A percentile compares a stretch with the other conserved stretches of the same genome.
These are phyloP conservation scores for Microchirus variegatus DNA, from an alignment of 2,797 vertebrate species.

Conservation along the genomic window DNA sequence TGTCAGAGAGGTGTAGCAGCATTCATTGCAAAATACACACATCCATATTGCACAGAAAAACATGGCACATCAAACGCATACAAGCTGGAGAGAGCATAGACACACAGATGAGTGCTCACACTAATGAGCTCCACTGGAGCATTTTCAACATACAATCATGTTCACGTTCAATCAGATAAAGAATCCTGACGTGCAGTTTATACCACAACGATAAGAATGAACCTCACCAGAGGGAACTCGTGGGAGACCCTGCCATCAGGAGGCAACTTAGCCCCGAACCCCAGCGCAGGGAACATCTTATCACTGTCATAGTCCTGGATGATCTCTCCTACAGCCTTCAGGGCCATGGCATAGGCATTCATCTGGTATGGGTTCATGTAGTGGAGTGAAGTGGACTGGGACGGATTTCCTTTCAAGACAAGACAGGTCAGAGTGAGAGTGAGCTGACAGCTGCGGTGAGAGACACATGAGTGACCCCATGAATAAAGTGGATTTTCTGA, in stretches of 20 bases:
- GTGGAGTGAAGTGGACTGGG: constrained; percentile 95
- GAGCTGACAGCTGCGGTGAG: constrained; percentile 34
- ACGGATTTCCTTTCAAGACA: constrained; percentile 87
- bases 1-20: constrained; percentile 47
- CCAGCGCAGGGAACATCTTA: constrained; percentile 96
- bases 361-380: constrained; percentile 99
- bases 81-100: constrained; percentile 16
- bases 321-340: constrained; percentile 95
- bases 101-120: constrained; percentile 12
- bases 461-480: constrained; percentile 21
- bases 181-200: not conserved
- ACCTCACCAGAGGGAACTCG: constrained; percentile 91
- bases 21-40: constrained; percentile 43
- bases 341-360: constrained; percentile 95
- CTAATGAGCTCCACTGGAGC: constrained; percentile 10
- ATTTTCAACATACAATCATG: not conserved
- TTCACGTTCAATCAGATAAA: constrained; percentile 2
- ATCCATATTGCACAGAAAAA: constrained; percentile 43
- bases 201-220: constrained; percentile 12
- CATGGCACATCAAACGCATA: constrained; percentile 6
- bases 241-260: constrained; percentile 94
- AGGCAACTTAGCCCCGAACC: constrained; percentile 95
- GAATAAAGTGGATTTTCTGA: constrained; percentile 31
- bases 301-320: constrained; percentile 98
- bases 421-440: constrained; percentile 54